Evolutionary conservation across 30 jellyfish, hydroid and myxozoan species (phyloP), one percentile per base, ranked within the genome.

Genomic region (Aurelia aurita): DNA sequence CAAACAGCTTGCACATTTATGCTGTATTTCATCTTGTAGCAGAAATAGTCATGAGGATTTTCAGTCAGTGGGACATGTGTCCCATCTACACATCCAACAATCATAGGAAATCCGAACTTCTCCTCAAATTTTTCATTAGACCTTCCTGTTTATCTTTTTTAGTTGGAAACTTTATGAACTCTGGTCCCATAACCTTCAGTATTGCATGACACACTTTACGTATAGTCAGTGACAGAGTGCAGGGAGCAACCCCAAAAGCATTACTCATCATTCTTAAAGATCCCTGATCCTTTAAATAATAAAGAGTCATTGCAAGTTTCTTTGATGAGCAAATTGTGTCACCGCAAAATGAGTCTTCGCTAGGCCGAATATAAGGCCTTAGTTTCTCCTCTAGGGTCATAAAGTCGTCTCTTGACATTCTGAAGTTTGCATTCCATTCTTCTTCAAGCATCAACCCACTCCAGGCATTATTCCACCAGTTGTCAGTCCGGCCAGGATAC

Each of bases 31-130:
- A 80, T 80, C 80, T 90, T 82, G 39, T 72, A 89, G 45, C 96
- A 67, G 54, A 89, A 80, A 49, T 43, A 89, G 64, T 89, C 96
- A 53, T 90, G 97, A 43, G 91, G 74, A 90, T 84, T 90, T 58
- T 90, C 97, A 10, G n/a, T 34, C 19, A 93, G 97, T 53, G 91
- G 88, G 18, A 90, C 73, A 58, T 82, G 97, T 19, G 97, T 89
- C 28, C 97, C 96, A 82, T 89, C 90, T 25, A 89, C 43, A 31
- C 43, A 31, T 2, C 43, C 43, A 31, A 31, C 43, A 31, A 31
- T 5, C 43, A 31, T 31, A n/a, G 79, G 96, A 79, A 8, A 96
- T 88, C 28, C 84, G 32, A 21, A 63, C 96, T 60, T 60, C 22
- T 58, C 22, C 64, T 83, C 96, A 84, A 78, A 47, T 73, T 63